Evolutionary conservation across 1,140 invertebrate species (phyloP), one percentile per base, ranked within the genome.

Genomic region (Bombyx mandarina): DNA sequence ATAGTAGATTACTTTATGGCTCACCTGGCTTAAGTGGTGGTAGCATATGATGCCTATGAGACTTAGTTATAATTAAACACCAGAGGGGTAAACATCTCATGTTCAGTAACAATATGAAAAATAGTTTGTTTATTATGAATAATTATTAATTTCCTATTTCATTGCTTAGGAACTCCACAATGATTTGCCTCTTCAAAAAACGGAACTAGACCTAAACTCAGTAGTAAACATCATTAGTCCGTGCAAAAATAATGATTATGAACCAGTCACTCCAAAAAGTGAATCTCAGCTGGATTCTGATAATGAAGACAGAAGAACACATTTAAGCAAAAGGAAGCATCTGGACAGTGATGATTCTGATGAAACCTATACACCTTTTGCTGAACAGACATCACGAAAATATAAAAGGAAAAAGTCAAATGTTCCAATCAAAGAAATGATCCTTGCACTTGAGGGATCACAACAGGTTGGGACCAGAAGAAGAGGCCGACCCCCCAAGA

Each of bases 311-410:
- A 47, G 53, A 56, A 74, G 75, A 58, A 60, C 67, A 6, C 67
- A 63, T 43, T 49, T 62, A 22, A 73, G 69, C 47, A 75, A 70
- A 56, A 71, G 70, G 60, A 69, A 71, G 51, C 71, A 73, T 4
- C 70, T 69, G 56, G 66, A 75, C 63, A 87, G 84, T 58, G 84
- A 85, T 60, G 84, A 85, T 56, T 86, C 81, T 7, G 84, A 87
- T 60, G 78, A 77, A 54, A 76, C 78, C 0, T 87, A 87, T 56
- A 79, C 70, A 22, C 84, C 84, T 7, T 73, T 82, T 51, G 63
- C 66, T 18, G 77, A 79, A 61, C 60, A 73, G n/a, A 63, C 75
- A 43, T 67, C 75, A 6, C 66, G 72, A 7, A 81, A 75, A 51
- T 73, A 79, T 52, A 75, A 71, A 45, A 77, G 65, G 47, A 72